phyloP scores from a whole-genome alignment of 1,140 invertebrate species.

The Drosophila aff. region DNA sequence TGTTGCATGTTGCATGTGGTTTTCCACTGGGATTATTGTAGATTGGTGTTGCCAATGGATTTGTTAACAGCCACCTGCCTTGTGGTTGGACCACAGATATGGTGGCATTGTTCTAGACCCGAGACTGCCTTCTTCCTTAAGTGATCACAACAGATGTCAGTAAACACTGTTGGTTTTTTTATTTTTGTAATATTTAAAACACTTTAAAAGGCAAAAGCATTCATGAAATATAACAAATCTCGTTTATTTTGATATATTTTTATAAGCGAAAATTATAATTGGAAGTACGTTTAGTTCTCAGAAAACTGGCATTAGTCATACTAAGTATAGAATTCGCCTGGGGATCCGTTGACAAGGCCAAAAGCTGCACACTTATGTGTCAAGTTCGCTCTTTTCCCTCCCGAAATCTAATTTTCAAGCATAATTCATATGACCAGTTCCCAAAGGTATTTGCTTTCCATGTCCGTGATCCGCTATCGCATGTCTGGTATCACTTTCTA shows the following conservation, averaged over 20 bases:
- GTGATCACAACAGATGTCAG: background rate
- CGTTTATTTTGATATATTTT: background rate
- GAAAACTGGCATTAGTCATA: slow-evolving; percentile 20
- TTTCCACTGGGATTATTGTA: slow-evolving; percentile 11
- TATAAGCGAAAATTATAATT: background rate
- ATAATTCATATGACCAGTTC: slow-evolving; percentile 10
- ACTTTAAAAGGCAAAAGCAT: no score
- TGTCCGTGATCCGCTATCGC: slow-evolving; percentile 39
- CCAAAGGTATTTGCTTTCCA: slow-evolving; percentile 50
- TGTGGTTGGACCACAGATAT: background rate
- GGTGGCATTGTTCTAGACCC: background rate
- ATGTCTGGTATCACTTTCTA: slow-evolving; percentile 52
- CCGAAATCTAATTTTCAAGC: background rate
- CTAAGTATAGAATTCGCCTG: background rate
- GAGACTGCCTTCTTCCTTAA: no score
- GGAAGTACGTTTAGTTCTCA: background rate
- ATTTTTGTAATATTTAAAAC: no score
- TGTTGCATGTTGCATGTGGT: slow-evolving; percentile 16
- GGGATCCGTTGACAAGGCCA: slow-evolving; percentile 33
- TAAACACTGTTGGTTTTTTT: no score
- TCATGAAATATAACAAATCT: background rate
- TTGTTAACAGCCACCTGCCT: slow-evolving; percentile 15
- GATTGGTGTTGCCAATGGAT: slow-evolving; percentile 13
- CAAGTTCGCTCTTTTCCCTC: background rate
- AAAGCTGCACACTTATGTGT: slow-evolving; percentile 24